A percentile compares a stretch with the other conserved stretches of the same genome.
Evolutionary conservation across 2,797 vertebrate genomes (phyloP).

Genomic region (Chelidonichthys spinosus): DNA sequence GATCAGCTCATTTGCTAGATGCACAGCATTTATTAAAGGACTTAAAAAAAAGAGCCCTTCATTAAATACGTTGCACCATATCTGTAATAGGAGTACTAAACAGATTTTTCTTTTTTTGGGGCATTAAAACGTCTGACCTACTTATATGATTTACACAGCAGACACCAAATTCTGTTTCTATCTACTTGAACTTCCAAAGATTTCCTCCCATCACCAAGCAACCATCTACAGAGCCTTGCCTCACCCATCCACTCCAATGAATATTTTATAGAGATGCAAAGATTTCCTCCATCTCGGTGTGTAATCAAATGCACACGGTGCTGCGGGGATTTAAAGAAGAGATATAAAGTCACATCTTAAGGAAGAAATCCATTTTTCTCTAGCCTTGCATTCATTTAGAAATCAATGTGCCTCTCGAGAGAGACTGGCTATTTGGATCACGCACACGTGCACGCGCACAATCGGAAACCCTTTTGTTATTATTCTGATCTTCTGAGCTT

Average conservation of each 20-base stretch:
- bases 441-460: slow-evolving; percentile 36
- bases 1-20: slow-evolving; percentile 72
- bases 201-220: slow-evolving; percentile 73
- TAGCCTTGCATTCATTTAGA: slow-evolving; percentile 84
- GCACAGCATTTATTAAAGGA: slow-evolving; percentile 66
- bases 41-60: slow-evolving; percentile 39
- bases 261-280: slow-evolving; percentile 90
- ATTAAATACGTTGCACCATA: slow-evolving; percentile 47
- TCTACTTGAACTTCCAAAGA: slow-evolving; percentile 71
- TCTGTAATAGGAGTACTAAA: slow-evolving; percentile 26
- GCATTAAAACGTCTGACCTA: slow-evolving; percentile 66
- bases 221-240: slow-evolving; percentile 74
- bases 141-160: slow-evolving; percentile 62
- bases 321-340: slow-evolving; percentile 83
- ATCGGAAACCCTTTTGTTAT: slow-evolving; percentile 69
- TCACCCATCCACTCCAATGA: slow-evolving; percentile 80
- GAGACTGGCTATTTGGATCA: slow-evolving; percentile 76
- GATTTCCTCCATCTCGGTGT: slow-evolving; percentile 79
- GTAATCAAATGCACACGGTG: slow-evolving; percentile 85
- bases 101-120: slow-evolving; percentile 17
- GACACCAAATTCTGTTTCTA: slow-evolving; percentile 61
- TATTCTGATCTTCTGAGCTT: slow-evolving; percentile 79
- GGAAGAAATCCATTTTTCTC: slow-evolving; percentile 83
- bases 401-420: slow-evolving; percentile 83
- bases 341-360: slow-evolving; percentile 83